Evolutionary conservation across 2,113 vertebrate genomes (phyloP).

Genomic region (Brachyhypopomus occidentalis): DNA sequence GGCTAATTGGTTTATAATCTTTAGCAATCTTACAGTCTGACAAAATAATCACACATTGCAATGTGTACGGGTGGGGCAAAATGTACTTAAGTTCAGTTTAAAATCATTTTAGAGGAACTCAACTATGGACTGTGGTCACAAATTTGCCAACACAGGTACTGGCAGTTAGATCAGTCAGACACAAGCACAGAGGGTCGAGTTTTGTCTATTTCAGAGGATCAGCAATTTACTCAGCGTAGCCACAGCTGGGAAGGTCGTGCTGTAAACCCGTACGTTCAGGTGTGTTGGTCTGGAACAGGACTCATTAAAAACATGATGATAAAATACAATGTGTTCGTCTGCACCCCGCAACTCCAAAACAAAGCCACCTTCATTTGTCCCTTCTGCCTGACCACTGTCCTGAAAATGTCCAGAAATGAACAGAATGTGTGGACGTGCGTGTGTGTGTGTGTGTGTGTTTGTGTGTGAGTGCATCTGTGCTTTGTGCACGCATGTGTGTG

Average conservation of each 20-base stretch:
- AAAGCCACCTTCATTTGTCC: conserved; percentile 13
- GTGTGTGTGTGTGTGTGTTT: neutral
- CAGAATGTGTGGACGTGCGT: conserved; percentile 16
- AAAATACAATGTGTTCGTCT: conserved; percentile 30
- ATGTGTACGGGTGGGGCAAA: conserved; percentile 13
- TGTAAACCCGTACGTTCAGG: conserved; percentile 7
- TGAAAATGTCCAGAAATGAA: conserved; percentile 28
- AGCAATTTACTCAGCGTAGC: conserved; percentile 16
- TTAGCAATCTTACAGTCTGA: conserved; percentile 33
- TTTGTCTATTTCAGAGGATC: conserved; percentile 24
- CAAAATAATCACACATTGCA: conserved; percentile 40
- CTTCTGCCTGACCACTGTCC: conserved; percentile 5
- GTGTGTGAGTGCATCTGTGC: too few relatives aligned
- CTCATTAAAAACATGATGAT: conserved; percentile 29
- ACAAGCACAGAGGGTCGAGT: neutral
- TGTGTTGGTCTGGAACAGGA: conserved; percentile 7
- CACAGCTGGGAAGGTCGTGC: conserved; percentile 21
- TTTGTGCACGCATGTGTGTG: neutral
- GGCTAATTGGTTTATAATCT: conserved; percentile 54
- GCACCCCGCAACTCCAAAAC: conserved; percentile 3
- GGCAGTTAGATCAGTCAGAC: neutral
- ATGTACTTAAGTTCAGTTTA: neutral
- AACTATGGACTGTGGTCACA: neutral
- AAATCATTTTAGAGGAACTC: neutral
- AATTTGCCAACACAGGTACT: neutral